Evolutionary conservation across 2,888 invertebrate species (phyloP), one percentile per base, ranked within the genome.

Genomic region (Cheilosia grossa): DNA sequence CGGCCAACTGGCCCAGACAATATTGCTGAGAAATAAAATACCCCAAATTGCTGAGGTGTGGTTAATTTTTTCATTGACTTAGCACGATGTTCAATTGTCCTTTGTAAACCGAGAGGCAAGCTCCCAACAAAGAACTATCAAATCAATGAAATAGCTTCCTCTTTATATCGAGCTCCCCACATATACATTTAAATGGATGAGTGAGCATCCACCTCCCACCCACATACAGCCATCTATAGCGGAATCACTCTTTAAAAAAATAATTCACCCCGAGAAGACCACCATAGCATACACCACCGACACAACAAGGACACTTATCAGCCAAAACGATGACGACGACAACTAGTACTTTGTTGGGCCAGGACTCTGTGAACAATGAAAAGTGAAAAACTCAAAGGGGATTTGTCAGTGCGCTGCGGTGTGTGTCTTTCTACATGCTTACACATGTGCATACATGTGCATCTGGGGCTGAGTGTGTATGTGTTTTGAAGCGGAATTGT

Each of bases 301-400:
- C 53, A 64, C 61, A 64, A 64, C 74, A 56, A 73, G 44, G 74
- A 58, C 64, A 44, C 73, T 63, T 73, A 54, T 56, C 49, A 56
- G 64, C 21, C 27, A 37, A 66, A 74, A 56, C 56, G 64, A 66
- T 58, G 74, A 74, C 56, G 73, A 54, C 63, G 56, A 58, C 56
- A 27, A 27, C 33, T 33, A 13, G 54, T 54, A 54, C 30, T 21
- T 21, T 13, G 19, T 21, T 51, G 37, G 17, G 42, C 30, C 13
- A 19, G 42, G 24, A 47, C 58, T 27, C 58, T 37, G 19, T 40
- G 58, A 56, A 64, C 56, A 74, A 66, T 74, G 66, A 67, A 66
- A 66, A 67, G 66, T 59, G 67, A 75, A 75, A 75, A 75, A 75
- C 51, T 74, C 47, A 59, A 66, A 59, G 17, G 30, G 19, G 42